Evolutionary conservation across 2,888 invertebrate species (phyloP).

Genomic region (Thalpophila matura): DNA sequence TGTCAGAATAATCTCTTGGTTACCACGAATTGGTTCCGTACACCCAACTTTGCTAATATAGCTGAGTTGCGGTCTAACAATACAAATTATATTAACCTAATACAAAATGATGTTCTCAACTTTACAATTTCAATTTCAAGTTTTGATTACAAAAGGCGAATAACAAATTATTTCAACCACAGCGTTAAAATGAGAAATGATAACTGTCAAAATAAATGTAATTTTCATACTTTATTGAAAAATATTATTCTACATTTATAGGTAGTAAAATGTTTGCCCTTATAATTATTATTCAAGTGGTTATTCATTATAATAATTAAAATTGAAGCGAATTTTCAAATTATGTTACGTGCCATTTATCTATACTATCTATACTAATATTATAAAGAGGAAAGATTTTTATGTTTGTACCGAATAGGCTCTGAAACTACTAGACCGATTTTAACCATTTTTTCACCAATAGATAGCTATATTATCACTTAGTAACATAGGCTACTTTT

Average conservation of each 20-base stretch:
- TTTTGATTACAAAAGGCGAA: constrained; percentile 30
- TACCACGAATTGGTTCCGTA: neutral
- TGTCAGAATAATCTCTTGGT: too few species aligned
- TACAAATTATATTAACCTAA: constrained; percentile 20
- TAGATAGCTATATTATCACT: too few species aligned
- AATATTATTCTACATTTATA: neutral
- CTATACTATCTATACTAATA: too few species aligned
- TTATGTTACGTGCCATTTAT: too few species aligned
- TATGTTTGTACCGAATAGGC: too few species aligned
- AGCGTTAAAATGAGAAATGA: neutral
- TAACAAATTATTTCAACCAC: neutral
- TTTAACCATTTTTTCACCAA: too few species aligned
- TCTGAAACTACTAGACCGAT: too few species aligned
- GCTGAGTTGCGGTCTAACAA: neutral
- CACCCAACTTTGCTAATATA: neutral
- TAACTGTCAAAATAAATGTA: constrained; percentile 9
- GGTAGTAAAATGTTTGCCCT: neutral
- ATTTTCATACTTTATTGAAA: constrained; percentile 10
- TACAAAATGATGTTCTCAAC: constrained; percentile 14
- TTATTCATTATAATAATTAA: constrained; percentile 8
- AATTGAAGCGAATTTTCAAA: neutral
- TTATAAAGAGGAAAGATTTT: too few species aligned
- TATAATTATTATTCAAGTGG: constrained; percentile 3
- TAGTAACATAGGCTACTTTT: too few species aligned
- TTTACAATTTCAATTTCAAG: constrained; percentile 34